Evolutionary conservation across 2,113 vertebrate species (phyloP), one percentile per base, ranked within the genome.

Genomic region (Halichoerus grypus): DNA sequence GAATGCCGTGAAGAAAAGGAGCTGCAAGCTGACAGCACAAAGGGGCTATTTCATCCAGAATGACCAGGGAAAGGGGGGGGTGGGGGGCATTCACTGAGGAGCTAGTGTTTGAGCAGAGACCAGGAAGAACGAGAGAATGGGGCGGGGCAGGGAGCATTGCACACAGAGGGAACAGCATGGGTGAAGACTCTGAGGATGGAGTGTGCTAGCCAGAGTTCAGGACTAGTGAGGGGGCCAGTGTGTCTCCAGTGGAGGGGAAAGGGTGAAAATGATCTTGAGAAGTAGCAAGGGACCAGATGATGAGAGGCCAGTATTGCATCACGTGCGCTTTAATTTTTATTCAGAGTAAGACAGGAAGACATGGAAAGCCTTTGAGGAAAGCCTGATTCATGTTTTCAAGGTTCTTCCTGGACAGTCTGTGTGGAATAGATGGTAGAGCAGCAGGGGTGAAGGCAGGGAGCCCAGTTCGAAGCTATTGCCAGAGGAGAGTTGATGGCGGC

Each of bases 301-400:
- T 2, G 14, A 93, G 72, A n/a, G 31, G 31, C 69, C 19, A 13
- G 21, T 0, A 14, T 53, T 13, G 39, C 46, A 3, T 1, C 1
- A 2, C 19, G 14, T 1, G 0, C 11, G 65, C 24, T 89, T n/a
- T n/a, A 51, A 76, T 69, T 84, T 15, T 51, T n/a, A 63, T 61
- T 94, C 85, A 57, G 67, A 83, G 46, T 72, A 36, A 85, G 72
- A 63, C 33, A 55, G 72, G 55, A 95, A 67, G 91, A 51, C 53
- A 51, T 1, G 19, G 65, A 59, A 83, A 72, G 85, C 49, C 80
- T 96, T 61, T 63, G 74, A 96, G 74, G 33, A 81, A n/a, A n/a
- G n/a, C n/a, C 63, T 72, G 85, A 84, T 65, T 84, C 21, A 0
- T 18, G 13, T n/a, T 92, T 89, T 69, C 33, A 69, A 94, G 61